Base-by-base conservation (phyloP, 2,888 invertebrate species). In the Aphodius granarius region DNA sequence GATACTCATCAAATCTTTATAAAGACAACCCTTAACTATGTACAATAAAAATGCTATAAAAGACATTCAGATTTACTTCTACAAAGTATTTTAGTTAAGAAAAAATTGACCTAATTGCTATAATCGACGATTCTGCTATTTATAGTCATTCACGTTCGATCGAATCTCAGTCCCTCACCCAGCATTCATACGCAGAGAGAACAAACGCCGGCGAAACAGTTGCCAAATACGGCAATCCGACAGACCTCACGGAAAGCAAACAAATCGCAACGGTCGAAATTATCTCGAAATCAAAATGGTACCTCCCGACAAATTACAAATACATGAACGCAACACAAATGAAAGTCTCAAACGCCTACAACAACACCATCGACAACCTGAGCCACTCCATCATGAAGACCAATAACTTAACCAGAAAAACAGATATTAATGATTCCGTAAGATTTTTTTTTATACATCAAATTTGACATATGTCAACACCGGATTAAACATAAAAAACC, bases 161-260 rank as follows among this genome's bases (percentile, higher is more conserved):
- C 13, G 43, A 13, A 43, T 43, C 43, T 43, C 43, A 43, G 4
- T 13, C 13, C 13, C 6, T 43, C 43, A 43, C 16, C 17, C 62
- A 73, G 20, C 5, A 16, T 63, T 71, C 71, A 22, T 78, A 76
- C 72, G 63, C 79, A 87, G 74, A 79, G 43, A 72, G 78, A 19
- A 64, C 86, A 43, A 91, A 91, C 81, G 89, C 91, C 65, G 93
- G 94, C 1, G 90, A 91, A 73, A 89, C 91, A 15, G 89, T 93
- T 19, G 89, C 74, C 5, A 76, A 77, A 21, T 79, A 76, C 71
- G 80, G 80, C 43, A 64, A 71, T n/a, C 19, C 4, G 23, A 23
- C 18, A 62, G 23, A 43, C 19, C 21, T 15, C 72, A 13, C 63
- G 19, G 16, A 16, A 19, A 73, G 20, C 22, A 21, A 63, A 63